Evolutionary conservation across 2,113 vertebrate genomes (phyloP).

Genomic region (Poeciliopsis retropinna): DNA sequence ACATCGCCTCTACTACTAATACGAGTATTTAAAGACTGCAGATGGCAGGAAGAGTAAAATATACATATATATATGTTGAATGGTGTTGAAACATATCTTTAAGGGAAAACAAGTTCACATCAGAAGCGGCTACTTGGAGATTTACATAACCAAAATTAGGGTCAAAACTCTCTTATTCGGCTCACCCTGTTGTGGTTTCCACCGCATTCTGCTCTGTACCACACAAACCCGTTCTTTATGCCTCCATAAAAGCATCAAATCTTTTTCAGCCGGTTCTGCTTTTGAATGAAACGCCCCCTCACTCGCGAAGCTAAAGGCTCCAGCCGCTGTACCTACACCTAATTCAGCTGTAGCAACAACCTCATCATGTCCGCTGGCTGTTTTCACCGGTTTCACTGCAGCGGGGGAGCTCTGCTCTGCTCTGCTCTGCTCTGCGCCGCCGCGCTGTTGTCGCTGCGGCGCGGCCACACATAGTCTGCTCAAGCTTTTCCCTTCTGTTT

Average conservation of each 20-base stretch:
- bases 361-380: too few relatives aligned
- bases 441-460: neutral
- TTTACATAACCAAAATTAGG: too few relatives aligned
- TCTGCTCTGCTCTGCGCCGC: too few relatives aligned
- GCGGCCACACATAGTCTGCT: neutral
- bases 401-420: too few relatives aligned
- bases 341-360: neutral
- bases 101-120: neutral
- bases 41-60: too few relatives aligned
- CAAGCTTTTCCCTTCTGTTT: neutral
- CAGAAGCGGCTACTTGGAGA: neutral
- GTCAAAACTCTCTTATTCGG: too few relatives aligned
- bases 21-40: neutral
- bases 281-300: neutral
- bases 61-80: too few relatives aligned
- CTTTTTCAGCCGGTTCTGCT: neutral
- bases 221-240: too few relatives aligned
- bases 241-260: too few relatives aligned
- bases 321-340: neutral
- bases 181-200: neutral
- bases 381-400: neutral
- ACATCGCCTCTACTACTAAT: neutral
- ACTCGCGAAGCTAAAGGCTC: neutral
- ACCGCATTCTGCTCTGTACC: neutral
- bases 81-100: neutral